Conservation (phyloP, 2,888 invertebrate genomes). For the Polyommatus iphigenia region DNA sequence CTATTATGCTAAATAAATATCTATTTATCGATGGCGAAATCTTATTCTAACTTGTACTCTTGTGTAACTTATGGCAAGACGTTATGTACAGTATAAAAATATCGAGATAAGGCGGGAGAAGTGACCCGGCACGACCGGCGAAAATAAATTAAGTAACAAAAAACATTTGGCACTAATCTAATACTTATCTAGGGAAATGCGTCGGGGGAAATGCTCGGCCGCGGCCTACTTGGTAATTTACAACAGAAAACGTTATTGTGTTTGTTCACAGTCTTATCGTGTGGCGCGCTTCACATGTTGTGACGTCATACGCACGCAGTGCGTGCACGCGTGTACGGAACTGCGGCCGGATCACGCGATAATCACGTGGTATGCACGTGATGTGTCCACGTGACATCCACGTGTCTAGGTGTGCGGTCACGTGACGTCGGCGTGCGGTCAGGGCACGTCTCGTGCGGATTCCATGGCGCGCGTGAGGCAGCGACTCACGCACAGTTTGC, state of each 20-base stretch:
- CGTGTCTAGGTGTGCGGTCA: slow-evolving; percentile 1
- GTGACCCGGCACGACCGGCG: slow-evolving; percentile 2
- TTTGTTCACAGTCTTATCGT: slow-evolving; percentile 21
- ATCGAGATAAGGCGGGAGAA: slow-evolving; percentile 29
- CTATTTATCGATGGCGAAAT: slow-evolving; percentile 58
- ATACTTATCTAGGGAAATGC: slow-evolving; percentile 56
- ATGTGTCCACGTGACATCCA: background rate
- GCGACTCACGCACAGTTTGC: slow-evolving; percentile 60
- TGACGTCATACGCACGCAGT: background rate
- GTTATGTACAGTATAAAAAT: slow-evolving; percentile 22
- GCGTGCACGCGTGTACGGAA: background rate
- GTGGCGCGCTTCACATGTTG: background rate
- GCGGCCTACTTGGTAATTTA: slow-evolving; percentile 1
- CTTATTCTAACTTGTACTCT: slow-evolving; percentile 74
- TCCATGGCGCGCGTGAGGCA: slow-evolving; percentile 57
- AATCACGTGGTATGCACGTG: background rate
- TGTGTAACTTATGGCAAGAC: slow-evolving; percentile 43
- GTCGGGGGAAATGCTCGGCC: slow-evolving; percentile 36
- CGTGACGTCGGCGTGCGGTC: slow-evolving; percentile 43
- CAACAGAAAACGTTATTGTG: slow-evolving; percentile 13
- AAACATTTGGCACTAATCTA: slow-evolving; percentile 74
- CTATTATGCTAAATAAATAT: slow-evolving; percentile 38
- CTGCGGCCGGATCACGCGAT: background rate
- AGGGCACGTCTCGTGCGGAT: slow-evolving; percentile 53
- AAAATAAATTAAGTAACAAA: slow-evolving; percentile 74